A percentile compares a stretch with the other conserved stretches of the same genome.
phyloP scores from a whole-genome alignment of 1,140 invertebrate species.

The Leptinotarsa undecemlineata region DNA sequence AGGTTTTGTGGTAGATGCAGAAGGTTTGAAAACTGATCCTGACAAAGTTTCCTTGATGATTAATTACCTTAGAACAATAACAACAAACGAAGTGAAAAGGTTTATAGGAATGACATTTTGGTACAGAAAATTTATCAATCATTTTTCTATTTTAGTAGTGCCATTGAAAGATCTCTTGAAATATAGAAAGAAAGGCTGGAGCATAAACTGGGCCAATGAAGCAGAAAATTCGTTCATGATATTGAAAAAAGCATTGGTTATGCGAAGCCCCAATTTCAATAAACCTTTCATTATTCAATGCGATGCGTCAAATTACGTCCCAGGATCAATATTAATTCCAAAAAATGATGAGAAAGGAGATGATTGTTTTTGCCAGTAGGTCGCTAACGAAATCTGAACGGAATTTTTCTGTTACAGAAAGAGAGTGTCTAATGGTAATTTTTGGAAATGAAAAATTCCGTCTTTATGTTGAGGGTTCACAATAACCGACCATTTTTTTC shows the following conservation, averaged over 20 bases:
- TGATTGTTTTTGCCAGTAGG: constrained; percentile 40
- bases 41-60: constrained; percentile 29
- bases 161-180: neutral
- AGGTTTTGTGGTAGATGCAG: constrained; percentile 25
- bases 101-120: neutral
- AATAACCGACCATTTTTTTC: neutral
- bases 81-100: neutral
- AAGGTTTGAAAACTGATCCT: constrained; percentile 19
- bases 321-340: neutral
- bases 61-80: neutral
- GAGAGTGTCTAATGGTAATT: constrained; percentile 58
- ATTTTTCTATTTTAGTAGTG: neutral
- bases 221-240: neutral
- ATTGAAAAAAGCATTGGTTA: neutral
- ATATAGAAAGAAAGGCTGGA: neutral
- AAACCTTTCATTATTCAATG: neutral
- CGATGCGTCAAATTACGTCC: neutral
- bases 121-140: neutral
- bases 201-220: neutral
- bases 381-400: constrained; percentile 40
- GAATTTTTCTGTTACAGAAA: constrained; percentile 57
- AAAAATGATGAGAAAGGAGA: neutral
- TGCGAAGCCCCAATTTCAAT: neutral
- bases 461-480: constrained; percentile 39
- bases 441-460: constrained; percentile 54